Percentiles rank a stretch among this genome's conserved stretches.
phyloP scores from a whole-genome alignment of 2,113 vertebrate species.

The Calyptommatus sinebrachiatus region DNA sequence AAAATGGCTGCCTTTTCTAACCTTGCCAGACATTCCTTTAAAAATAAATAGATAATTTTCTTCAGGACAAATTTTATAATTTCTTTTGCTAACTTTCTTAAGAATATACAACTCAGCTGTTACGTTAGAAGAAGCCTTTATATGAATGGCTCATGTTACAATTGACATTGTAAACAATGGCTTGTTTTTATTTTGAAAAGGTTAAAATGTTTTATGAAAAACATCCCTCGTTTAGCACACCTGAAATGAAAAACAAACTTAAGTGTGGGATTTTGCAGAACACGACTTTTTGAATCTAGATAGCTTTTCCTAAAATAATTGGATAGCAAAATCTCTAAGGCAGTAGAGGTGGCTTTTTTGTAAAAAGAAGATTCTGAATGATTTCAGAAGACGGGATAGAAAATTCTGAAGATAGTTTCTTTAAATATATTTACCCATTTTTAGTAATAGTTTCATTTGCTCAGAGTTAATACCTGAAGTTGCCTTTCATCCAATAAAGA shows the following conservation, averaged over 20 bases:
- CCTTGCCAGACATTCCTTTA: neutral
- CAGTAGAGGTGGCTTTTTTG: neutral
- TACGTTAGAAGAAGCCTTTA: neutral
- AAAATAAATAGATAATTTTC: neutral
- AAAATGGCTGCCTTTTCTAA: neutral
- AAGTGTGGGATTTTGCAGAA: neutral
- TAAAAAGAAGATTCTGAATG: too few relatives aligned
- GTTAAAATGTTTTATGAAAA: neutral
- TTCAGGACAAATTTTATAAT: neutral
- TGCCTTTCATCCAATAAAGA: neutral
- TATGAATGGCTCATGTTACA: too few relatives aligned
- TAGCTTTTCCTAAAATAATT: neutral
- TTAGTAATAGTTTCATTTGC: neutral
- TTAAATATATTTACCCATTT: neutral
- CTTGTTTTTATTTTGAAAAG: neutral
- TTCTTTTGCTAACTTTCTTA: neutral
- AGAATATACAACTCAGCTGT: neutral
- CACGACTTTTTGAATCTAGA: neutral
- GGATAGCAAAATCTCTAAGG: neutral
- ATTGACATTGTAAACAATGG: neutral
- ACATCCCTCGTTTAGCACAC: neutral
- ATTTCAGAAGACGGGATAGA: neutral
- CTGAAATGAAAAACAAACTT: neutral
- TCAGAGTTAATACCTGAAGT: neutral
- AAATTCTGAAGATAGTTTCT: neutral